Base-by-base conservation (phyloP, 64 coral and sea anemone genomes). In the Pocillopora verrucosa region DNA sequence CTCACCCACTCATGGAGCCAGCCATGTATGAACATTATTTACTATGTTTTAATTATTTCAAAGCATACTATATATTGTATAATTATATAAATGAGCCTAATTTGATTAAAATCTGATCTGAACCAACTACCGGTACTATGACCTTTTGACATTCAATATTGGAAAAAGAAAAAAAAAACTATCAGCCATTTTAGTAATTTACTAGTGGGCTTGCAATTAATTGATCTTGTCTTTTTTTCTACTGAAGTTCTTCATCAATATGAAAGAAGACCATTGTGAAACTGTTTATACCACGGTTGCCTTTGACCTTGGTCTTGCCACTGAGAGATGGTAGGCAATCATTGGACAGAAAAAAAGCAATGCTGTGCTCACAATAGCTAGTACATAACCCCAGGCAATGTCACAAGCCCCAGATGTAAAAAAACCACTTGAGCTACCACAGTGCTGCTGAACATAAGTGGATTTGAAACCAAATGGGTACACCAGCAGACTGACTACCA, bases 321-420 rank as follows among this genome's bases (percentile, higher is more conserved):
- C 65, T 72, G 80, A 80, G n/a, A 92, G 76, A 62, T 92, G 85
- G 84, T 87, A 65, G 36, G 91, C 91, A 80, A 92, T 87, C n/a
- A 92, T 78, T 82, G 91, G 91, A 65, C 91, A 92, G 65, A 92
- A 92, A 73, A 92, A 60, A 34, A 92, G 91, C 15, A 92, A 64
- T 12, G 76, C 91, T 22, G 65, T 65, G 25, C 58, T 88, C 59
- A 87, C 30, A 63, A 92, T 92, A 14, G 91, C 84, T 74, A 92
- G 64, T 7, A 88, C 76, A 92, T 88, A 88, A 17, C 91, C 91
- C 91, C 91, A 92, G 10, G 91, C 91, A 51, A 92, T 88, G 20
- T 92, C 30, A 72, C 91, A 92, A 13, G 76, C 56, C 22, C 61
- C 91, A 1, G 84, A 87, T 65, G 80, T 70, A 61, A 87, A 92